Percentiles rank a stretch among this genome's conserved stretches.
Evolutionary conservation across 2,888 invertebrate genomes (phyloP).

Genomic region (Pristionchus mayeri): DNA sequence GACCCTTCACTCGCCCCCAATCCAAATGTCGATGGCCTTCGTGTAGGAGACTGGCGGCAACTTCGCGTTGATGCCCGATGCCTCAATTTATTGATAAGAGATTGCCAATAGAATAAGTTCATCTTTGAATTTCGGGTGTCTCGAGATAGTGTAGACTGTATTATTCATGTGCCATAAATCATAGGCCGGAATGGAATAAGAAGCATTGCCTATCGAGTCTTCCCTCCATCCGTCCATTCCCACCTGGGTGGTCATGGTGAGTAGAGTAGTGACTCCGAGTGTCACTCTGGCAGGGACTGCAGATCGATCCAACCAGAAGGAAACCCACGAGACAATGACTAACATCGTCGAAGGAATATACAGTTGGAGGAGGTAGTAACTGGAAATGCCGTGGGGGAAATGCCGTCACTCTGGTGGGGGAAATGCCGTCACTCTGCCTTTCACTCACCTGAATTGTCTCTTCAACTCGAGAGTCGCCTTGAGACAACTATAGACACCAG

Average conservation of each 20-base stretch:
- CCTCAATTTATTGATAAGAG: conserved; percentile 52
- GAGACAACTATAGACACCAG: conserved; percentile 96
- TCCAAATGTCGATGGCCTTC: conserved; percentile 81
- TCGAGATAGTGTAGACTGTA: too few species aligned
- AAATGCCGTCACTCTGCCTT: not conserved
- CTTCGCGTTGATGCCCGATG: conserved; percentile 73
- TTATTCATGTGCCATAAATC: too few species aligned
- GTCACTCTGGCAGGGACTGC: conserved; percentile 76
- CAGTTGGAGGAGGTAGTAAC: conserved; percentile 98
- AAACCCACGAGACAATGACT: conserved; percentile 74
- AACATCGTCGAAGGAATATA: conserved; percentile 93
- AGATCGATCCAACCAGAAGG: conserved; percentile 71
- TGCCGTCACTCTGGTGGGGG: too few species aligned
- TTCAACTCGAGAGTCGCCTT: conserved; percentile 96
- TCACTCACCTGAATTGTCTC: conserved; percentile 88
- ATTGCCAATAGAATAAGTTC: too few species aligned
- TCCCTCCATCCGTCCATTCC: not conserved
- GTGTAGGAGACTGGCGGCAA: conserved; percentile 87
- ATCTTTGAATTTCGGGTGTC: too few species aligned
- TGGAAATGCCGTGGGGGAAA: too few species aligned
- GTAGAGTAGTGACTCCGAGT: conserved; percentile 92
- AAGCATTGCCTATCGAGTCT: not conserved
- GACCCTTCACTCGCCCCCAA: conserved; percentile 55
- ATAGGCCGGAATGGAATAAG: conserved; percentile 82
- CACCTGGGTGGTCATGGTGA: conserved; percentile 89